Evolutionary conservation across 2,888 invertebrate genomes (phyloP).

Genomic region (Agrochola litura): DNA sequence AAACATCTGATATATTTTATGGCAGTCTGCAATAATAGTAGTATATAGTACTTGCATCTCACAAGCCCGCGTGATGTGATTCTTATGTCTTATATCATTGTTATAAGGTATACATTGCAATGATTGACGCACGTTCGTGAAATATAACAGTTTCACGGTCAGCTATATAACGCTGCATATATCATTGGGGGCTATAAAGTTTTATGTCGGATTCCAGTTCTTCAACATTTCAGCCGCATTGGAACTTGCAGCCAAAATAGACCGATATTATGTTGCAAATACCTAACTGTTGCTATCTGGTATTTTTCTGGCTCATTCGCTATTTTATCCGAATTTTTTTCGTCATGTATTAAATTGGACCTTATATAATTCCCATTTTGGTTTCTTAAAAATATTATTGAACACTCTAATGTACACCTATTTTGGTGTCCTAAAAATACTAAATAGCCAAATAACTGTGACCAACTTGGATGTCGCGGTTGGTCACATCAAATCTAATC

Average conservation of each 20-base stretch:
- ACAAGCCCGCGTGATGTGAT: neutral
- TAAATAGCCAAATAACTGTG: neutral
- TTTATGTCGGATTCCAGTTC: constrained; percentile 64
- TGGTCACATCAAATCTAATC: neutral
- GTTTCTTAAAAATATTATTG: neutral
- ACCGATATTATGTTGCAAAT: constrained; percentile 42
- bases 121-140: neutral
- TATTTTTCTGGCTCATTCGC: constrained; percentile 23
- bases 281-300: constrained; percentile 45
- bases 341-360: neutral
- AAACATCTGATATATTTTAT: constrained; percentile 31
- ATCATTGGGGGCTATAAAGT: constrained; percentile 57
- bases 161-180: constrained; percentile 44
- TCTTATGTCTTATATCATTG: constrained; percentile 9
- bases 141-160: constrained; percentile 53
- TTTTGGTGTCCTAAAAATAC: neutral
- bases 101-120: constrained; percentile 22
- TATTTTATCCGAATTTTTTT: neutral
- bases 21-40: constrained; percentile 28
- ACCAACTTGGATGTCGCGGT: neutral
- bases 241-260: constrained; percentile 57
- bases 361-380: neutral
- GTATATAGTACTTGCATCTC: neutral
- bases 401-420: neutral
- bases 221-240: constrained; percentile 54